Base-by-base conservation (phyloP, 2,113 vertebrate species). In the Rhadina sibilatrix region DNA sequence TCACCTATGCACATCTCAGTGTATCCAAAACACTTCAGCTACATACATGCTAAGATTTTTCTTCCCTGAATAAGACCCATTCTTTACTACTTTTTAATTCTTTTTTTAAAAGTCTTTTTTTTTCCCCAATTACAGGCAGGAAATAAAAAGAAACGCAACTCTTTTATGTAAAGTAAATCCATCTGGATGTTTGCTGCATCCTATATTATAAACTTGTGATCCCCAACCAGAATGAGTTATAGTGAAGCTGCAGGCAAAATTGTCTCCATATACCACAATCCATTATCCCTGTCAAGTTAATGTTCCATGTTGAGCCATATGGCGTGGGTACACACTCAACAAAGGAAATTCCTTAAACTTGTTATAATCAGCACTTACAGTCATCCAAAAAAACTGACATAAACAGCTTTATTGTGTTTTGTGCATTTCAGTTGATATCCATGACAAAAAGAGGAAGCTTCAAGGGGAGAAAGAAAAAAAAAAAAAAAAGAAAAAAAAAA, bases 231-330 rank as follows among this genome's bases (percentile, higher is more conserved):
- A 98, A 98, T 98, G 98, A 98, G 98, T 98, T 98, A 98, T 97
- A 98, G 98, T 95, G 97, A 98, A 98, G 98, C 98, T 98, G 97
- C 97, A 97, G 98, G 98, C 98, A 98, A 98, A 98, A 98, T 98
- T 97, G 97, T 98, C 98, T 98, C 98, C 98, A 98, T 98, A 98
- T 96, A 98, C 97, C 97, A 98, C 98, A 98, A 99, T 99, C 98
- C 97, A 98, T 99, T 99, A 98, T 98, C 98, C 97, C 97, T 98
- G 98, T 99, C 98, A 99, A 98, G 98, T 98, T 99, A 99, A 99
- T 98, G 99, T 99, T 98, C 98, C 98, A 97, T 99, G 98, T 98
- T 98, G 97, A 98, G 98, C 98, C 98, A 99, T 99, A 99, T 99
- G 98, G 98, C 97, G 96, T 93, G 97, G 97, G 98, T 98, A 98